These are phyloP conservation scores for Diorhabda carinulata DNA, from an alignment of 1,140 invertebrate genomes.

Conservation along the genomic window DNA sequence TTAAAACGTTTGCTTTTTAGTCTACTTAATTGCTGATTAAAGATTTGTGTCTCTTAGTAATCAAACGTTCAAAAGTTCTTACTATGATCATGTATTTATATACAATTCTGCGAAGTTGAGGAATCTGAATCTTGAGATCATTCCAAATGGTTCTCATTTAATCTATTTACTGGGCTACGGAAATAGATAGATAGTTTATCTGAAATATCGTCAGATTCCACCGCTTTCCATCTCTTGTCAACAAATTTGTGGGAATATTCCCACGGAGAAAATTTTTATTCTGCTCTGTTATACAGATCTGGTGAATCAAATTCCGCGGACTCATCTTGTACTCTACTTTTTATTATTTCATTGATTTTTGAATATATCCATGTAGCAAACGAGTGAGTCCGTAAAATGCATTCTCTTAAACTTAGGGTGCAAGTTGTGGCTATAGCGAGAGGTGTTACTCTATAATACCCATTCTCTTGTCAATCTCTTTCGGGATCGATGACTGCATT, in stretches of 20 bases:
- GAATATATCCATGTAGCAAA: constrained; percentile 25
- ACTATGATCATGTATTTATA: constrained; percentile 19
- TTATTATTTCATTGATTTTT: constrained; percentile 31
- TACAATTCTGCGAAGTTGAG: constrained; percentile 24
- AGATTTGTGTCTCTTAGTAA: constrained; percentile 10
- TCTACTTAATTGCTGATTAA: not conserved
- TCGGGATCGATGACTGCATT: constrained; percentile 29
- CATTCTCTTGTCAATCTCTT: constrained; percentile 39
- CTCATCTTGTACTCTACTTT: not conserved
- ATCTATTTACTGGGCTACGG: too few relatives aligned
- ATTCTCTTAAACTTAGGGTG: constrained; percentile 41
- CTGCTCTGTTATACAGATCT: too few relatives aligned
- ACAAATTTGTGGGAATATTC: too few relatives aligned
- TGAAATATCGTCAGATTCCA: not conserved
- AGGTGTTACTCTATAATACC: constrained; percentile 36
- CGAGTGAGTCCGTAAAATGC: constrained; percentile 33
- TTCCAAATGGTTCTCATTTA: not conserved
- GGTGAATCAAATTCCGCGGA: too few relatives aligned
- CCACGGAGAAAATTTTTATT: too few relatives aligned
- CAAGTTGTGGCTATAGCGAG: constrained; percentile 41
- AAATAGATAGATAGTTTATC: too few relatives aligned
- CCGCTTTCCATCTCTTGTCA: too few relatives aligned
- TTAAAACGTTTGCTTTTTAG: not conserved
- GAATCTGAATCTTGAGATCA: constrained; percentile 7
- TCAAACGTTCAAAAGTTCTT: constrained; percentile 13